Evolutionary conservation across 2,113 vertebrate genomes (phyloP).

Genomic region (Cnemophilus loriae): DNA sequence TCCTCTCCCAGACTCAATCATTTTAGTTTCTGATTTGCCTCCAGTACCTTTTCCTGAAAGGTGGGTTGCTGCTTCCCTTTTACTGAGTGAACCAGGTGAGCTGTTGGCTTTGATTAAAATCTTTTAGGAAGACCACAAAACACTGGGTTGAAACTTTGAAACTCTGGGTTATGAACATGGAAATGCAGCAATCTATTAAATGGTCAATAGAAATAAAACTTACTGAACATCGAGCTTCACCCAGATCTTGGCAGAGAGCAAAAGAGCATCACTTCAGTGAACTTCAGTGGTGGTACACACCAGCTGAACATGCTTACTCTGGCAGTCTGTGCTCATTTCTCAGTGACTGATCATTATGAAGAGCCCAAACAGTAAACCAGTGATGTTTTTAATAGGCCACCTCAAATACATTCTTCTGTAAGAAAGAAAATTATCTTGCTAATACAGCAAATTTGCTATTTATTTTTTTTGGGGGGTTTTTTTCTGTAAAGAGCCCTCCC

Average conservation of each 20-base stretch:
- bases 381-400: background rate
- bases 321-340: background rate
- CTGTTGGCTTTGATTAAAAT: background rate
- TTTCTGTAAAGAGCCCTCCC: background rate
- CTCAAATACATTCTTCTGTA: background rate
- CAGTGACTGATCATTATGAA: background rate
- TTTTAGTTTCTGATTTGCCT: background rate
- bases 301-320: background rate
- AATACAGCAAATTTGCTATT: background rate
- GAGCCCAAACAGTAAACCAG: background rate
- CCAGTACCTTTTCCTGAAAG: background rate
- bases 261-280: background rate
- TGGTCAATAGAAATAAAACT: background rate
- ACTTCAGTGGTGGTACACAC: background rate
- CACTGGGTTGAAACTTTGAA: background rate
- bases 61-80: background rate
- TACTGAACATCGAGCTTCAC: background rate
- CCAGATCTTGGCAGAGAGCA: background rate
- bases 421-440: background rate
- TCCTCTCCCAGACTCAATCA: background rate
- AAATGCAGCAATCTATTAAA: background rate
- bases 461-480: background rate
- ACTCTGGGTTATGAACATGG: background rate
- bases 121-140: background rate
- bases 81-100: background rate